Evolutionary conservation across 2,797 vertebrate genomes (phyloP), one percentile per base, ranked within the genome.

Genomic region (Schizothorax lantsangensis): DNA sequence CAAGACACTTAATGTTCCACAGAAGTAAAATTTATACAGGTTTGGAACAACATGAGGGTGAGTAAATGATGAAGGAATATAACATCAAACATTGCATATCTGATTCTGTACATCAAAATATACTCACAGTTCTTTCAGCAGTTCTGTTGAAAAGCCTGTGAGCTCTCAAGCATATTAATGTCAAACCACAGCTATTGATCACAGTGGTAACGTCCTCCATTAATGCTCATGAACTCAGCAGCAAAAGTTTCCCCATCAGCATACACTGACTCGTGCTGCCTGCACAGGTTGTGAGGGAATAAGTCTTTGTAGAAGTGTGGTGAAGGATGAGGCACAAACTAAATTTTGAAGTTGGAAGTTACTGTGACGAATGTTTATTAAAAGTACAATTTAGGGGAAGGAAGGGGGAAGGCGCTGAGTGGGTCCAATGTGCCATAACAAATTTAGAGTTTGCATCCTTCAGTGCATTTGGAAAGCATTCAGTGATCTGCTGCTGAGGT

Each of bases 141-240:
- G 59, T 17, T 62, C n/a, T 80, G 2, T 26, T 45, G n/a, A 80
- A 38, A 81, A 47, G 10, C 14, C 17, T 19, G 8, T n/a, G 23
- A 47, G 26, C 40, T 47, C 45, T 81, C 26, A 45, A 71, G 33
- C 66, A 54, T 82, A 49, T 71, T 71, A 26, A 82, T 81, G 62
- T 38, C 33, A 54, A 69, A 71, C 30, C 12, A 71, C 30, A 69
- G 64, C 62, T 69, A 81, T 52, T 69, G 45, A 69, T 84, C 26
- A 64, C 38, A 47, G 38, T 33, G 43, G 38, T 43, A 43, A 59
- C 1, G n/a, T n/a, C n/a, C n/a, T n/a, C n/a, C n/a, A n/a, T n/a
- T n/a, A n/a, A n/a, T n/a, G n/a, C n/a, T n/a, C n/a, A n/a, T n/a
- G n/a, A n/a, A n/a, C n/a, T n/a, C n/a, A n/a, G n/a, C n/a, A n/a